A percentile compares a stretch with the other conserved stretches of the same genome.
Evolutionary conservation across 2,113 vertebrate species (phyloP).

Genomic region (Pristiophorus japonicus): DNA sequence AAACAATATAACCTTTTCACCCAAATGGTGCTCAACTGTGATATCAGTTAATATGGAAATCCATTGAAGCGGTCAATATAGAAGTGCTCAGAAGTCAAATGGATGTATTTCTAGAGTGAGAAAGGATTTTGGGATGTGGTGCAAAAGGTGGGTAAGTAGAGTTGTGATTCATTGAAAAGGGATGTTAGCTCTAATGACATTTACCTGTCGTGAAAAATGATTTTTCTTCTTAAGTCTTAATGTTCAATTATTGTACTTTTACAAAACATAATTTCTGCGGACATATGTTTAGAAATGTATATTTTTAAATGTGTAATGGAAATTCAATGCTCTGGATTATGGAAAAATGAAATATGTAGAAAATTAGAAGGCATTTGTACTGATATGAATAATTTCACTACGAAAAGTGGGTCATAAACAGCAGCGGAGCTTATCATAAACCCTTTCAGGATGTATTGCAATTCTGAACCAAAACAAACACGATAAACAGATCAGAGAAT

Average conservation of each 20-base stretch:
- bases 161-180: background rate
- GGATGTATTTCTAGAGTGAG: background rate
- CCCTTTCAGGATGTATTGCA: background rate
- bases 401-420: background rate
- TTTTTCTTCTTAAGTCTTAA: background rate
- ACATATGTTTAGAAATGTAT: background rate
- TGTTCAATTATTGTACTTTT: background rate
- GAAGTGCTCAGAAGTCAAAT: background rate
- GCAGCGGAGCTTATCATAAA: background rate
- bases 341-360: background rate
- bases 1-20: background rate
- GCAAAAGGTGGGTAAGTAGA: background rate
- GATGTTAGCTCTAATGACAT: background rate
- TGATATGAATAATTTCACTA: background rate
- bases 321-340: background rate
- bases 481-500: background rate
- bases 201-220: background rate
- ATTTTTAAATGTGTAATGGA: background rate
- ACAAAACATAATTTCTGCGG: background rate
- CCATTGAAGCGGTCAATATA: background rate
- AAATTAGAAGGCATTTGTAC: background rate
- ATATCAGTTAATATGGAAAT: background rate
- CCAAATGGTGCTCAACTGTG: background rate
- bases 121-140: background rate
- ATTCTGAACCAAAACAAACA: constrained; percentile 6